Evolutionary conservation across 2,888 invertebrate species (phyloP).

Genomic region (Rhagonycha fulva): DNA sequence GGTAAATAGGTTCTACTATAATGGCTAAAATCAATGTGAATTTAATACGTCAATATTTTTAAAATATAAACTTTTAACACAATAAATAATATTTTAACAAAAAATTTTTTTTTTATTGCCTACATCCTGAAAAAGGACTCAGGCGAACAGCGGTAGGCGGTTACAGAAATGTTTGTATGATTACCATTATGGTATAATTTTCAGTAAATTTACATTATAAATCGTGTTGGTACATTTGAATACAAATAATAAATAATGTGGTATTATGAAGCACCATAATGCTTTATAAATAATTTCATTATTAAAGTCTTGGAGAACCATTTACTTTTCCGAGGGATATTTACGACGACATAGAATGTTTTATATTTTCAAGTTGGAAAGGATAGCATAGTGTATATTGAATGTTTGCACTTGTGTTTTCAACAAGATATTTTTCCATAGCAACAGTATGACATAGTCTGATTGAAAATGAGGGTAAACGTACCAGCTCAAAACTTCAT

Average conservation of each 20-base stretch:
- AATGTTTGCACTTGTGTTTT: conserved; percentile 8
- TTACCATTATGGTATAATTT: neutral
- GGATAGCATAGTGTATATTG: neutral
- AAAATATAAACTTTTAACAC: neutral
- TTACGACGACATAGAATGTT: neutral
- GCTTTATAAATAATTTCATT: conserved; percentile 5
- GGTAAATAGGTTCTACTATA: conserved; percentile 12
- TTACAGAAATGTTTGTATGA: neutral
- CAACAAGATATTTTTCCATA: conserved; percentile 4
- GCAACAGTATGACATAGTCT: conserved; percentile 2
- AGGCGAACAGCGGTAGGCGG: neutral
- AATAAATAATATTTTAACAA: neutral
- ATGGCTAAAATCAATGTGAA: conserved; percentile 4
- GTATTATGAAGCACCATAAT: neutral
- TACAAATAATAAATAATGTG: conserved; percentile 1
- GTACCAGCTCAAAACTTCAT: conserved; percentile 19
- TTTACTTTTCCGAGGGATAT: neutral
- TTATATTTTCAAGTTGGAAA: conserved; percentile 9
- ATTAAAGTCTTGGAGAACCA: conserved; percentile 4
- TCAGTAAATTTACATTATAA: neutral
- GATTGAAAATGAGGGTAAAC: conserved; percentile 16
- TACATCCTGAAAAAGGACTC: neutral
- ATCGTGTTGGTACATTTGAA: neutral
- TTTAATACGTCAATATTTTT: neutral
- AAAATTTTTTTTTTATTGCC: neutral